phyloP scores from a whole-genome alignment of 2,113 vertebrate genomes.

The Aldabrachelys gigantea region DNA sequence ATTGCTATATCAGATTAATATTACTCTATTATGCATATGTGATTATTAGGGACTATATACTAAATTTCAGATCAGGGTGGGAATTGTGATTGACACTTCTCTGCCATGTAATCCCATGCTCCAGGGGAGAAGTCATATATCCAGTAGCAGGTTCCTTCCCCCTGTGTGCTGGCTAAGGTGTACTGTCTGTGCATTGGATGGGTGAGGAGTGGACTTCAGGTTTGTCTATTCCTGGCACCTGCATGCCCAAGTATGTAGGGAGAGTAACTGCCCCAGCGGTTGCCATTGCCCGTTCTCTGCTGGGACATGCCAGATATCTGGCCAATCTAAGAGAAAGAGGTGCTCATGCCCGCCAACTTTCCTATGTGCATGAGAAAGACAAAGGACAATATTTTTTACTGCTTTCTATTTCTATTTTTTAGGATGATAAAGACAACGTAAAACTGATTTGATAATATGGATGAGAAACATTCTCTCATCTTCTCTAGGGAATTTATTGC shows the following conservation, averaged over 20 bases:
- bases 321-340: not conserved
- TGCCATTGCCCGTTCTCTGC: not conserved
- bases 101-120: not conserved
- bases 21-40: not conserved
- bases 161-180: not conserved
- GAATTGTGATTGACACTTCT: not conserved
- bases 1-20: not conserved
- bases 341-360: not conserved
- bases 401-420: not conserved
- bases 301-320: not conserved
- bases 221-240: rapidly evolving
- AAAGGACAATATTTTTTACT: not conserved
- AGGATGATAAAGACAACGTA: not conserved
- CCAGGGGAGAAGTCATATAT: not conserved
- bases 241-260: not conserved
- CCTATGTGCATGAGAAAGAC: not conserved
- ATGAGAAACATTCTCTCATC: not conserved
- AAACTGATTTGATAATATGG: not conserved
- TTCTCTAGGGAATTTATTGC: not conserved
- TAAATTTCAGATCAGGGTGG: not conserved
- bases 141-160: not conserved
- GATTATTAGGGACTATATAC: not conserved
- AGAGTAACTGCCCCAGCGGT: not conserved
- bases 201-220: not conserved
- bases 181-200: not conserved